phyloP scores from a whole-genome alignment of 2,113 vertebrate species.

The Hipposideros armiger region DNA sequence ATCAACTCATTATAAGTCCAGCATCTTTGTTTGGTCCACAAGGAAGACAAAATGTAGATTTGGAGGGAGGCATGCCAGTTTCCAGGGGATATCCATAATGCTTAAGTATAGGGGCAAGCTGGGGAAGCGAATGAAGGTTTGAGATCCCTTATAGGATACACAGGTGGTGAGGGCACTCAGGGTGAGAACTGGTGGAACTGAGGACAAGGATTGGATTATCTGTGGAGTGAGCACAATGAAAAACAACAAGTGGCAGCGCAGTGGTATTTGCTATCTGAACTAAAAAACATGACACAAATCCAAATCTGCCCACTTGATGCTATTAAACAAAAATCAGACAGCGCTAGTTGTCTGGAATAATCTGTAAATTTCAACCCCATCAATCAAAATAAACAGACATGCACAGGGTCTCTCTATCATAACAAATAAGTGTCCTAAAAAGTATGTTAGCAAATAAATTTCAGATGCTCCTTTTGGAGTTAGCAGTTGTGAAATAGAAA shows the following conservation, averaged over 20 bases:
- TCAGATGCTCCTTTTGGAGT: background rate
- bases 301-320: background rate
- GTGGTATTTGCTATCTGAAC: background rate
- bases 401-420: background rate
- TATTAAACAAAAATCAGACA: background rate
- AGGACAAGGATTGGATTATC: background rate
- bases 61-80: background rate
- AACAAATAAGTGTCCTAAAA: background rate
- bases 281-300: background rate
- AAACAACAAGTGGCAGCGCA: background rate
- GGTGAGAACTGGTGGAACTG: background rate
- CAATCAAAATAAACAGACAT: background rate
- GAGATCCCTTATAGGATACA: background rate
- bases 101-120: background rate
- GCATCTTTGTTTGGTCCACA: background rate
- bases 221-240: background rate
- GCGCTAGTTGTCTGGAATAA: background rate
- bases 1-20: background rate
- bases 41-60: background rate
- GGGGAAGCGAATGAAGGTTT: background rate
- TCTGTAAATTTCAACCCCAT: background rate
- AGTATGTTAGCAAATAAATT: background rate
- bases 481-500: background rate
- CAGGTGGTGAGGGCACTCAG: background rate
- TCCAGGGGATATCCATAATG: background rate